phyloP scores from a whole-genome alignment of 1,140 invertebrate species.

The Drosophila miranda region DNA sequence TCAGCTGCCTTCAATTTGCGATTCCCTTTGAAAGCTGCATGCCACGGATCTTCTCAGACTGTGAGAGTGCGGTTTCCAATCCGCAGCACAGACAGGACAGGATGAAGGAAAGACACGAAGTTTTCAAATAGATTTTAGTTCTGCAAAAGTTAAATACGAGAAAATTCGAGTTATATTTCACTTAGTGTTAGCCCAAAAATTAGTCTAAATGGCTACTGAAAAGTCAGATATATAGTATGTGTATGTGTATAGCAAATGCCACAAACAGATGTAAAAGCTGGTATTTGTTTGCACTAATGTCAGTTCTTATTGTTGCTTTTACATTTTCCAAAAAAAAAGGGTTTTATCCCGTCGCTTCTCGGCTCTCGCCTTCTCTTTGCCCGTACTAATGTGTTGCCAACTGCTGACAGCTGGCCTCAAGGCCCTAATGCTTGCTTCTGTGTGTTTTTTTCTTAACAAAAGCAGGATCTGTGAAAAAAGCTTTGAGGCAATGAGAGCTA shows the following conservation, averaged over 20 bases:
- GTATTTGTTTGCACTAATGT: conserved; percentile 11
- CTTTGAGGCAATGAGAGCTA: conserved; percentile 10
- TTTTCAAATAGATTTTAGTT: conserved; percentile 34
- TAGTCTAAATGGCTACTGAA: conserved; percentile 3
- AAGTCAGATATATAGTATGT: conserved; percentile 11
- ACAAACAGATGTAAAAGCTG: conserved; percentile 48
- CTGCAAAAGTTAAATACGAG: conserved; percentile 38
- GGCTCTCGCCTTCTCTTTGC: neutral
- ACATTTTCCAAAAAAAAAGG: conserved; percentile 27
- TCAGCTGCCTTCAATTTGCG: conserved; percentile 39
- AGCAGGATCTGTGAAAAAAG: conserved; percentile 54
- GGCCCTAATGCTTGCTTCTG: conserved; percentile 39
- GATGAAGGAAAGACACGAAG: neutral
- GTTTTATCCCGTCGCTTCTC: conserved; percentile 8
- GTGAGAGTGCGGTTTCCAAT: conserved; percentile 9
- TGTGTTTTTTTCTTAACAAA: conserved; percentile 52
- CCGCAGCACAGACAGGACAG: conserved; percentile 4
- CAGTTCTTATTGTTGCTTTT: conserved; percentile 47
- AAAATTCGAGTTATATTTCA: conserved; percentile 21
- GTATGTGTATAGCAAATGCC: conserved; percentile 38
- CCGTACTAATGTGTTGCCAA: conserved; percentile 35
- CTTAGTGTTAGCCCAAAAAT: neutral
- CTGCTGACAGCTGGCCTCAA: conserved; percentile 58
- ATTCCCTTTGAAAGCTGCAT: conserved; percentile 37
- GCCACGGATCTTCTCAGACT: conserved; percentile 12